Percentiles rank a stretch among this genome's conserved stretches.
Conservation (phyloP, 35 echinoderm and acorn worm genomes). For the Diadema setosum region DNA sequence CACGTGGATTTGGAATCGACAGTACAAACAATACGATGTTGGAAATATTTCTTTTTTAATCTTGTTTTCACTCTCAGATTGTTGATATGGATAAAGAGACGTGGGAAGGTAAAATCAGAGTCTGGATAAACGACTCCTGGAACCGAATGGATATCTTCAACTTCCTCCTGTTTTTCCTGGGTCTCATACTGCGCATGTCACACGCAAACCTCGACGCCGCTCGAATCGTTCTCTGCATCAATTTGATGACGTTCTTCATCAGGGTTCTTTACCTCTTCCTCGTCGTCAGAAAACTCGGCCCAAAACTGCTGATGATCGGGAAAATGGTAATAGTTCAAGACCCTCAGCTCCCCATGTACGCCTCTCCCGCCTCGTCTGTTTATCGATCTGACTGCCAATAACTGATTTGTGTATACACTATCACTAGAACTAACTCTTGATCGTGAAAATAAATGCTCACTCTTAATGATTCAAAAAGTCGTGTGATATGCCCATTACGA, state of each 20-base stretch:
- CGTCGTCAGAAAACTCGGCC: conserved; percentile 37
- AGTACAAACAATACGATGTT: too few species aligned
- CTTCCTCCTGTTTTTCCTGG: conserved; percentile 27
- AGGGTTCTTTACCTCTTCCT: conserved; percentile 58
- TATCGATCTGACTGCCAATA: too few species aligned
- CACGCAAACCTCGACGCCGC: background rate
- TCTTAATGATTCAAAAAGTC: too few species aligned
- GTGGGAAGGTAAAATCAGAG: background rate
- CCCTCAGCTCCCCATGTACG: too few species aligned
- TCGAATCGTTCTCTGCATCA: conserved; percentile 46
- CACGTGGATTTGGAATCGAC: too few species aligned
- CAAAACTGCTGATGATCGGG: conserved; percentile 80
- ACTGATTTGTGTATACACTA: too few species aligned
- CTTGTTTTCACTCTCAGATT: background rate
- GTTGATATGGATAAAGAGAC: background rate
- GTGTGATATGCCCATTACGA: too few species aligned
- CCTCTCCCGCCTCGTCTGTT: too few species aligned
- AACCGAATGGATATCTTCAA: conserved; percentile 52
- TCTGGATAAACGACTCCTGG: conserved; percentile 60
- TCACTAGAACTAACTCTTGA: too few species aligned
- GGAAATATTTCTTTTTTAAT: too few species aligned
- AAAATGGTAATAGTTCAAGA: too few species aligned
- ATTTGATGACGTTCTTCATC: conserved; percentile 63
- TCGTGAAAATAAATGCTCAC: too few species aligned
- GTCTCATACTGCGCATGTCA: conserved; percentile 4